Evolutionary conservation across 2,797 vertebrate species (phyloP), one percentile per base, ranked within the genome.

Genomic region (Phoeniculus purpureus): DNA sequence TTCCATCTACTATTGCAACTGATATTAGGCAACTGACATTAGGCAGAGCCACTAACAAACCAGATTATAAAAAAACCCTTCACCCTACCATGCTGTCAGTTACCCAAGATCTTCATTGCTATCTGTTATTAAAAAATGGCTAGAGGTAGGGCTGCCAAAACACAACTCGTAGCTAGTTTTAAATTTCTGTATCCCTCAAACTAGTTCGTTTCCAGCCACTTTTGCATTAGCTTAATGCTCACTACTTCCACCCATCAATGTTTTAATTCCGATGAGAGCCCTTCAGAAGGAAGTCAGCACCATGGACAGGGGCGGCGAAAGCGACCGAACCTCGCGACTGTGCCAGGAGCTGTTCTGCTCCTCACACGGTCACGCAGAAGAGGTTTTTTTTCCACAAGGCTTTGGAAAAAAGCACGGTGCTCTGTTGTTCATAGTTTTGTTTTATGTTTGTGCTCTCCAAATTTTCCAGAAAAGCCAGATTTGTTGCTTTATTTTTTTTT

Each of bases 271-370:
- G 5, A 12, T 7, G 21, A 43, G 11, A 0, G 12, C 2, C 1
- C 76, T 0, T 10, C 4, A 14, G 68, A 32, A 1, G 7, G 3
- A 3, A 7, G 65, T 97, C 97, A 98, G 97, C 94, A 98, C 97
- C 97, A 97, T 62, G 97, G 97, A 98, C 97, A 98, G 97, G 92
- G 93, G 15, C 45, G 1, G 15, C 0, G 4, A 18, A 7, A 1
- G 20, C 8, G 14, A 26, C 6, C 61, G 9, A 32, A 9, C 62
- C 5, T 5, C 55, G 54, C 54, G 40, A 4, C 77, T 7, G 34
- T 19, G 68, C 48, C 51, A 47, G 93, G 47, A 81, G 86, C 64
- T 93, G 65, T 43, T 54, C 86, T 74, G 66, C 13, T 75, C 32
- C 58, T 60, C 37, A 50, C 10, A 6, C 79, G 4, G 77, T 67